Percentiles rank a stretch among this genome's conserved stretches.
These are phyloP conservation scores for Macroteleia sp. DNA, from an alignment of 2,888 invertebrate genomes.

Conservation along the genomic window DNA sequence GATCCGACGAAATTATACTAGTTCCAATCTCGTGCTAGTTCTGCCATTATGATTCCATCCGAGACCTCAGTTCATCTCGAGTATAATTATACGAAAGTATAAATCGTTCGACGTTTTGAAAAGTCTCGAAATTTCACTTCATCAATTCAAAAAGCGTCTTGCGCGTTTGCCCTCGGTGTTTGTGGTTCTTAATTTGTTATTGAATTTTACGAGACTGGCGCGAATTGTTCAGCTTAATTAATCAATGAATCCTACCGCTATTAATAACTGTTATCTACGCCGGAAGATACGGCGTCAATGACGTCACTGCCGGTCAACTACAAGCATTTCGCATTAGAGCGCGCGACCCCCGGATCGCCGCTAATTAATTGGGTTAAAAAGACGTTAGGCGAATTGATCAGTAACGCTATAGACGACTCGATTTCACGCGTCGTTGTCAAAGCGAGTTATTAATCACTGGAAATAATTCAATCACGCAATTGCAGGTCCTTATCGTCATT, in stretches of 20 bases:
- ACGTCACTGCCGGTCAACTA: constrained; percentile 82
- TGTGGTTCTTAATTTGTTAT: constrained; percentile 12
- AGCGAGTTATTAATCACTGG: constrained; percentile 13
- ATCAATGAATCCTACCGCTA: constrained; percentile 68
- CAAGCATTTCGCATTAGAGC: constrained; percentile 83
- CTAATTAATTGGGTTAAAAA: constrained; percentile 83
- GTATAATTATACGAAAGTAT: constrained; percentile 41
- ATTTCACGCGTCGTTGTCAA: constrained; percentile 44
- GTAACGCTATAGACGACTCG: constrained; percentile 18
- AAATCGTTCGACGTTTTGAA: constrained; percentile 15
- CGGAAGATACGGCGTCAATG: constrained; percentile 76
- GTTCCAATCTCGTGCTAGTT: constrained; percentile 40
- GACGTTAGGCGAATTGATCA: constrained; percentile 81
- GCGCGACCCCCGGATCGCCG: constrained; percentile 53
- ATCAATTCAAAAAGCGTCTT: background rate
- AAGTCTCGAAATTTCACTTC: constrained; percentile 36
- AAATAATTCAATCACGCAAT: constrained; percentile 4
- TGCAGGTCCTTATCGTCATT: background rate
- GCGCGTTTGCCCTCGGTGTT: constrained; percentile 1
- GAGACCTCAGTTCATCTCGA: constrained; percentile 8
- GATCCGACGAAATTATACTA: constrained; percentile 47
- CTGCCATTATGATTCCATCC: constrained; percentile 39
- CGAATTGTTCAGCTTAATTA: constrained; percentile 46
- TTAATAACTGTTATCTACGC: constrained; percentile 81
- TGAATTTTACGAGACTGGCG: background rate